Conservation (phyloP, 2,113 vertebrate genomes). For the Pygoscelis adeliae region DNA sequence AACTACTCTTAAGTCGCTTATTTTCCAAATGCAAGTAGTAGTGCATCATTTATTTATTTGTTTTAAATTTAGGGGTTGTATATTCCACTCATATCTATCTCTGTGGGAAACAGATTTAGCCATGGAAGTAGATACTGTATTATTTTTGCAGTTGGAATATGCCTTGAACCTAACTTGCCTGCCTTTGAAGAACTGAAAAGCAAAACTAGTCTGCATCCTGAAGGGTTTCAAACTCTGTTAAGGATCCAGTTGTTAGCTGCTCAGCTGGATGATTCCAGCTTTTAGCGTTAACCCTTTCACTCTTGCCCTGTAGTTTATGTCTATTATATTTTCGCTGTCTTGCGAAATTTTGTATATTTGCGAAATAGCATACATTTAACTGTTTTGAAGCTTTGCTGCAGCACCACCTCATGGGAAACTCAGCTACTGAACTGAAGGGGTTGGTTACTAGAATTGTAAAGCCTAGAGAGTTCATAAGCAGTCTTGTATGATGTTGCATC, state of each 20-base stretch:
- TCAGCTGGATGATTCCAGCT: not conserved
- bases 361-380: not conserved
- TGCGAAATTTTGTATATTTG: not conserved
- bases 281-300: not conserved
- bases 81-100: not conserved
- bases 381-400: not conserved
- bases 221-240: not conserved
- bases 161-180: not conserved
- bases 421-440: not conserved
- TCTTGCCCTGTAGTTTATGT: not conserved
- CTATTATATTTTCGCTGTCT: not conserved
- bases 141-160: not conserved
- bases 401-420: not conserved
- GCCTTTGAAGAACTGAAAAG: not conserved
- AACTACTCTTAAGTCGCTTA: not conserved
- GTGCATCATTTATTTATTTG: not conserved
- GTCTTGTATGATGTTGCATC: not conserved
- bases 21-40: not conserved
- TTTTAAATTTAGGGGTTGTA: not conserved
- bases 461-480: not conserved
- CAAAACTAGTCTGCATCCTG: not conserved
- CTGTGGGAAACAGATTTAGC: not conserved
- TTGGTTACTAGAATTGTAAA: not conserved
- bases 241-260: not conserved
- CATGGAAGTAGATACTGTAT: not conserved